Percentiles rank a stretch among this genome's conserved stretches.
Conservation (phyloP, 2,888 invertebrate species). For the Heteropelma amictum region DNA sequence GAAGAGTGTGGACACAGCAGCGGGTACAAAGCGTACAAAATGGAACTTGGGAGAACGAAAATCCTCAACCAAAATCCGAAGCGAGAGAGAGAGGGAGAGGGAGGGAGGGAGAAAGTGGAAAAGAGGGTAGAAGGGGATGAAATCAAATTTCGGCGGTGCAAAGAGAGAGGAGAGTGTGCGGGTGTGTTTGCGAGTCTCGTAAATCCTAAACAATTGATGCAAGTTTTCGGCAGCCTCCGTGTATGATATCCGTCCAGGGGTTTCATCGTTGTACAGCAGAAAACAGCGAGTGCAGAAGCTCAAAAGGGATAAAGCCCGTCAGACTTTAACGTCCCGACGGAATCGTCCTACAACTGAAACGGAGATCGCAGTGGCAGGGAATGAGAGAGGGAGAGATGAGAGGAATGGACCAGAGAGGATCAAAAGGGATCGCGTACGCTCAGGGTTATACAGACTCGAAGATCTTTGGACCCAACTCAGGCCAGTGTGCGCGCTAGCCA, state of each 20-base stretch:
- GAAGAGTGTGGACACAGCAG: constrained; percentile 26
- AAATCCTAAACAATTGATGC: constrained; percentile 63
- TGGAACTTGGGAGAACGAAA: constrained; percentile 49
- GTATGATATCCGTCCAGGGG: neutral
- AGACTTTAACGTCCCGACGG: constrained; percentile 15
- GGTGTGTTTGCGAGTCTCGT: constrained; percentile 52
- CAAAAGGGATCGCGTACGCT: constrained; percentile 3
- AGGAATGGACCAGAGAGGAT: neutral
- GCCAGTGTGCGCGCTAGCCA: constrained; percentile 40
- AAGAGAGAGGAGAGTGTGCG: too few relatives aligned
- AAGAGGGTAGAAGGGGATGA: neutral
- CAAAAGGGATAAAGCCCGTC: constrained; percentile 41
- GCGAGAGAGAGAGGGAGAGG: neutral
- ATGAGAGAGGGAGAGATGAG: neutral
- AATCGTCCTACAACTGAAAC: neutral
- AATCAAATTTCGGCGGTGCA: constrained; percentile 14
- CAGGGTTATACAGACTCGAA: constrained; percentile 40
- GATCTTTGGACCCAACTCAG: constrained; percentile 60
- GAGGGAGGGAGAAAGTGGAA: neutral
- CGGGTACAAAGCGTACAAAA: constrained; percentile 51
- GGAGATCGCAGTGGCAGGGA: too few relatives aligned
- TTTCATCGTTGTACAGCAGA: constrained; percentile 4
- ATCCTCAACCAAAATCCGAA: constrained; percentile 32
- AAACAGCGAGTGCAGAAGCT: constrained; percentile 19
- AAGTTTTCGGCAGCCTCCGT: constrained; percentile 29